Base-by-base conservation (phyloP, 2,113 vertebrate genomes). In the Ptilonorhynchus violaceus region DNA sequence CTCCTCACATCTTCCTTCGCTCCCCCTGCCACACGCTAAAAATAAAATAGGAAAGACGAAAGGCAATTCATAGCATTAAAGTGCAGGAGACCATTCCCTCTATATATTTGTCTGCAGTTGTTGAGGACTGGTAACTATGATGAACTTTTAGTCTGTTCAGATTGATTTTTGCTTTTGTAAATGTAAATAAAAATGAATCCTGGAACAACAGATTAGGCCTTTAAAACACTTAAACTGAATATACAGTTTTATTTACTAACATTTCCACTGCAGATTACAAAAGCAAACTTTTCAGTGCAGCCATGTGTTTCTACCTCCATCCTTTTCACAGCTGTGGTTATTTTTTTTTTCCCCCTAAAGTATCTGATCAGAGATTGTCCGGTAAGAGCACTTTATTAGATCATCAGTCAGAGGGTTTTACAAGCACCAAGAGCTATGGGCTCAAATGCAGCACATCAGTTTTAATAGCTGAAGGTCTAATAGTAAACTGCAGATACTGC, bases 341-440 rank as follows among this genome's bases (percentile, higher is more conserved):
- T 56, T 84, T 88, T 76, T 85, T 67, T 92, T 53, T 83, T 55
- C 8, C 47, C 76, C 66, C 97, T 97, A 96, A 98, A 98, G 98
- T 97, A 98, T 98, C 98, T 98, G 98, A 98, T 98, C 98, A 98
- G 97, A 98, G 98, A 98, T 98, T 98, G 98, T 98, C 98, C 98
- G 30, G 97, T 98, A 98, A 98, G 98, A 98, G 98, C 98, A 98
- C 98, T 98, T 98, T 98, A 98, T 98, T 98, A 98, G 98, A 98
- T 98, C 98, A 98, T 98, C 98, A 98, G 98, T 97, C 98, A 98
- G 97, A 98, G 98, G 97, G 98, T 98, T 98, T 98, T 98, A 98
- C 97, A 98, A 98, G 98, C 98, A 98, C 98, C 96, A 93, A 98
- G 98, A 98, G 98, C 98, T 97, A 98, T 98, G 97, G 98, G 95